phyloP scores from a whole-genome alignment of 2,797 vertebrate species.

The Octomys mimax region DNA sequence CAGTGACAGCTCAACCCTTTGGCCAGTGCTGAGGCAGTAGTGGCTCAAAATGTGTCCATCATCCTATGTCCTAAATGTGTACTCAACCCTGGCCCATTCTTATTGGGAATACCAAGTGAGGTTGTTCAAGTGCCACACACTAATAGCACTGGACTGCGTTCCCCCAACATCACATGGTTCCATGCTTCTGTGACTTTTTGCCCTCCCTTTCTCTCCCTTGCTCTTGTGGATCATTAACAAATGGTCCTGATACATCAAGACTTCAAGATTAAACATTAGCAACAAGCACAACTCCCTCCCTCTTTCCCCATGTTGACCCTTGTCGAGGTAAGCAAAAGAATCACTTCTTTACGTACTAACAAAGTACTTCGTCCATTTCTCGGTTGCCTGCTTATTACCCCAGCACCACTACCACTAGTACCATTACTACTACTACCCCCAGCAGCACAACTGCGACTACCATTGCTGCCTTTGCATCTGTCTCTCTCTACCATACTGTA shows the following conservation, averaged over 20 bases:
- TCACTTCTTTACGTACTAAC: not conserved
- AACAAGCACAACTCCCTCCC: not conserved
- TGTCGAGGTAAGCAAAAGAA: not conserved
- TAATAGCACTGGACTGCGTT: not conserved
- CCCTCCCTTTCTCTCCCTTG: not conserved
- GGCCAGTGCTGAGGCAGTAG: not conserved
- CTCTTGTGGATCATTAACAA: not conserved
- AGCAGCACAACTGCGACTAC: fast-evolving
- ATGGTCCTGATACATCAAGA: slow-evolving; percentile 9
- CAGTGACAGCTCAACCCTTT: not conserved
- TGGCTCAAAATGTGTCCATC: not conserved
- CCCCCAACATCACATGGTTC: not conserved
- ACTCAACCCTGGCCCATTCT: not conserved
- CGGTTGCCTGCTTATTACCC: not conserved
- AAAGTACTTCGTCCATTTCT: not conserved
- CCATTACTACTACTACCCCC: fast-evolving
- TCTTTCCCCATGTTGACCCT: not conserved
- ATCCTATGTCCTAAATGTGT: not conserved
- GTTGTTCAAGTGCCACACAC: not conserved
- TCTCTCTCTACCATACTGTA: not conserved
- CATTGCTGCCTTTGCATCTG: not conserved
- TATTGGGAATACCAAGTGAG: not conserved
- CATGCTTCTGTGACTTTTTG: not conserved
- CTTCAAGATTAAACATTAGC: slow-evolving; percentile 17
- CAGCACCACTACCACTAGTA: not conserved